Evolutionary conservation across 1,140 invertebrate species (phyloP), one percentile per base, ranked within the genome.

Genomic region (Neocloeon triangulifer): DNA sequence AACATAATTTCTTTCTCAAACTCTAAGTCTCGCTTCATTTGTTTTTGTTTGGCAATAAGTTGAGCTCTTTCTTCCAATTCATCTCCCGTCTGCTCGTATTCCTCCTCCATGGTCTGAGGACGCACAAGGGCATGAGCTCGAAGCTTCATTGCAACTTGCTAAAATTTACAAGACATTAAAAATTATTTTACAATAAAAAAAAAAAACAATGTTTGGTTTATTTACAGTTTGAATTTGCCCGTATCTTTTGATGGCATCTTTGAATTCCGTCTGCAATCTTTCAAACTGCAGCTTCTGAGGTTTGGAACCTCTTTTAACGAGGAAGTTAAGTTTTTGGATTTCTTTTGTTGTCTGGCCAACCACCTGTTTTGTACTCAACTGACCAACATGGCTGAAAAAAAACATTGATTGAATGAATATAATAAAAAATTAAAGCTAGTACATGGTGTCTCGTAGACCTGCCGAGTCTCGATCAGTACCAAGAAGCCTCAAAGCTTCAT

Each of bases 1-100:
- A 73, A 39, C 23, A 78, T 43, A 56, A 82, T 60, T 34, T 69
- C 73, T 36, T 70, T 67, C 50, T 80, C 72, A 52, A 79, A 79
- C 47, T 78, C 69, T 10, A 82, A 52, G 25, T 64, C 52, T 30
- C 60, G 55, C 34, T 62, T 48, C 25, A 61, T 47, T 39, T 58
- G 51, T 17, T 58, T 48, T 25, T 55, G 41, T 49, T 39, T 25
- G 50, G 40, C 32, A 48, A 42, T 31, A 50, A 47, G 16, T 43
- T 33, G 22, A 45, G 38, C n/a, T 44, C 39, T 32, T 52, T 46
- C 19, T 49, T 41, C 22, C 43, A 42, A 3, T 48, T 9, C 52
- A 38, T 8, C 31, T 31, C 14, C 40, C 8, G 5, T 12, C 28
- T 6, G 17, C 21, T 50, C 41, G 21, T 52, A 46, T 25, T 42